phyloP scores from a whole-genome alignment of 2,888 invertebrate genomes.

The Hirtodrosophila cameraria region DNA sequence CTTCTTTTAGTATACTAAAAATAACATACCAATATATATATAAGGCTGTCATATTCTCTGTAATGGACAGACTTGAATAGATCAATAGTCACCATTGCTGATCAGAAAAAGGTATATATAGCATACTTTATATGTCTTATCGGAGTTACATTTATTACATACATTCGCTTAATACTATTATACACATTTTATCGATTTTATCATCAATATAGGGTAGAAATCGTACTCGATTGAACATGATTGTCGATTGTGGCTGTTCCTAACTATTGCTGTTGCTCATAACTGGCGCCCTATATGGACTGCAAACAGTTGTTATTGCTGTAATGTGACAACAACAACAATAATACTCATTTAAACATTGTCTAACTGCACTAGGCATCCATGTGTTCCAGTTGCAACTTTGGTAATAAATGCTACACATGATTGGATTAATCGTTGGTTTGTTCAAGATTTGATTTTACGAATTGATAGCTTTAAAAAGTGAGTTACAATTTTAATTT shows the following conservation, averaged over 20 bases:
- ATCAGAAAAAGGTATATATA: no score
- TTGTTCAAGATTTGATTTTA: no score
- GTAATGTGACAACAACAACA: conserved; percentile 4
- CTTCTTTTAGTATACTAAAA: no score
- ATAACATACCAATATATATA: no score
- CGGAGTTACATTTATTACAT: no score
- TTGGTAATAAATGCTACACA: conserved; percentile 19
- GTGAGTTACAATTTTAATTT: background rate
- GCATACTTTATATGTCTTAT: no score
- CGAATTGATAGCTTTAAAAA: no score
- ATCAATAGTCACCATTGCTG: no score
- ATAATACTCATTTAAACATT: background rate
- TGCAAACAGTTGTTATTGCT: conserved; percentile 45
- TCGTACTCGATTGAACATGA: conserved; percentile 2
- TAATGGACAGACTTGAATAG: no score
- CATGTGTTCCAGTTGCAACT: conserved; percentile 22
- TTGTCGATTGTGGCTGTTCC: conserved; percentile 10
- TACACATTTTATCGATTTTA: no score
- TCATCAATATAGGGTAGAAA: conserved; percentile 6
- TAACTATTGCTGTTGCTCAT: conserved; percentile 39
- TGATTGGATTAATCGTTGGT: conserved; percentile 28
- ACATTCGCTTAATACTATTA: no score
- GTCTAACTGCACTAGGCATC: conserved; percentile 34
- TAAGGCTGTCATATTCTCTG: no score
- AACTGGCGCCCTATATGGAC: conserved; percentile 53